Base-by-base conservation (phyloP, 2,113 vertebrate genomes). In the Amazona vittata region DNA sequence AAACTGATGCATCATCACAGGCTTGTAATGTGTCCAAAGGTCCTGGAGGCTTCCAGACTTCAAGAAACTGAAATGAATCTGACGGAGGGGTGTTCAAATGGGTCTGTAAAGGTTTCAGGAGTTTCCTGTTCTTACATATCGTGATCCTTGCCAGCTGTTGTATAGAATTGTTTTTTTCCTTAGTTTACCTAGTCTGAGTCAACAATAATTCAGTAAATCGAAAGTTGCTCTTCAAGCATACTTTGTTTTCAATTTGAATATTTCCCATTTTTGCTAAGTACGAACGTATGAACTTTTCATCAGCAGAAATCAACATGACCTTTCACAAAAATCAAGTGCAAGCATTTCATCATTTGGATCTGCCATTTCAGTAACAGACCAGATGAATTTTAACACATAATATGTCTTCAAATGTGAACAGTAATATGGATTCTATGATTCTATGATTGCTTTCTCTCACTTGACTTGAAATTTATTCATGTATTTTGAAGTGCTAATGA, bases 241-340 rank as follows among this genome's bases (percentile, higher is more conserved):
- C 43, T 93, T 86, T 91, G 53, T 39, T 95, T 96, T 78, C 18
- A 4, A 60, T 86, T 70, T 59, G 21, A 73, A 15, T 80, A 49
- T 86, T 83, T 77, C 50, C 19, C 10, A 11, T 73, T 93, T 92
- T 84, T 89, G 60, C 80, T 57, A 95, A 91, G 77, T 83, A 37
- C 68, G 59, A 83, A 93, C 39, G 43, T 46, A 41, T 43, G 69
- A 92, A 92, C 87, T 91, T 95, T 65, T 88, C 76, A 39, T 75
- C 8, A 15, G 50, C 80, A 92, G 94, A 94, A 85, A 93, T 94
- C 95, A 95, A 94, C 76, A 25, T 85, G 85, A 97, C 94, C 96
- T 94, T 97, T 94, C 74, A 63, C 31, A 78, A 84, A 89, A 93
- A 93, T 46, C 41, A 86, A 76, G 82, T 92, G 68, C 39, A 82